Evolutionary conservation across 2,113 vertebrate genomes (phyloP).

Genomic region (Spea multiplicata): DNA sequence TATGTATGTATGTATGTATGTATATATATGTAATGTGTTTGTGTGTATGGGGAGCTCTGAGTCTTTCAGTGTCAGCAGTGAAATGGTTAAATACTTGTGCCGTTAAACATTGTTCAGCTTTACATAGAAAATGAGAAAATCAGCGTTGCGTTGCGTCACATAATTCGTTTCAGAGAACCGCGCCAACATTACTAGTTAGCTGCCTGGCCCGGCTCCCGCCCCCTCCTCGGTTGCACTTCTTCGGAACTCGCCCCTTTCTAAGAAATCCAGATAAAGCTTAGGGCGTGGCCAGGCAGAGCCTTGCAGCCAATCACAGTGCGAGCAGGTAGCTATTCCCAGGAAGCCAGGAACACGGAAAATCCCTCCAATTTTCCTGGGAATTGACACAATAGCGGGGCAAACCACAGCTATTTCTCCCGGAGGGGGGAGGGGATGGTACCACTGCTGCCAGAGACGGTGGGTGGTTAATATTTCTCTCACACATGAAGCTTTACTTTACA

Average conservation of each 20-base stretch:
- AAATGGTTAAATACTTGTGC: no score
- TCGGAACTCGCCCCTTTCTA: constrained; percentile 41
- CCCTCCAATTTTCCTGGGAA: constrained; percentile 41
- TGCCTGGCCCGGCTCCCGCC: background rate
- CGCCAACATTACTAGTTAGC: background rate
- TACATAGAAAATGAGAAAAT: no score
- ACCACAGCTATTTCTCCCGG: background rate
- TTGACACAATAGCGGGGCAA: constrained; percentile 26
- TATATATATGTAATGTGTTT: background rate
- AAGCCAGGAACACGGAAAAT: constrained; percentile 40
- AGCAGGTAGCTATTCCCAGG: constrained; percentile 23
- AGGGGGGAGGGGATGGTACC: background rate
- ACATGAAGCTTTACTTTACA: no score
- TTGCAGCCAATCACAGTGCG: constrained; percentile 6
- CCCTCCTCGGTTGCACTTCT: constrained; percentile 6
- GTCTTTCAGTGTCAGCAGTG: no score
- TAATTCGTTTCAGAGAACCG: no score
- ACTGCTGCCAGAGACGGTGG: no score
- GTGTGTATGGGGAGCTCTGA: no score
- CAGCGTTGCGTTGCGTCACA: no score
- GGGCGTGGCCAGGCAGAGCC: background rate
- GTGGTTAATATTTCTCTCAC: no score
- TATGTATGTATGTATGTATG: background rate
- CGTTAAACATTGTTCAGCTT: no score
- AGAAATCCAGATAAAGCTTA: constrained; percentile 43